These are phyloP conservation scores for Rhynchomys soricoides DNA, from an alignment of 2,113 vertebrate species.

Conservation along the genomic window DNA sequence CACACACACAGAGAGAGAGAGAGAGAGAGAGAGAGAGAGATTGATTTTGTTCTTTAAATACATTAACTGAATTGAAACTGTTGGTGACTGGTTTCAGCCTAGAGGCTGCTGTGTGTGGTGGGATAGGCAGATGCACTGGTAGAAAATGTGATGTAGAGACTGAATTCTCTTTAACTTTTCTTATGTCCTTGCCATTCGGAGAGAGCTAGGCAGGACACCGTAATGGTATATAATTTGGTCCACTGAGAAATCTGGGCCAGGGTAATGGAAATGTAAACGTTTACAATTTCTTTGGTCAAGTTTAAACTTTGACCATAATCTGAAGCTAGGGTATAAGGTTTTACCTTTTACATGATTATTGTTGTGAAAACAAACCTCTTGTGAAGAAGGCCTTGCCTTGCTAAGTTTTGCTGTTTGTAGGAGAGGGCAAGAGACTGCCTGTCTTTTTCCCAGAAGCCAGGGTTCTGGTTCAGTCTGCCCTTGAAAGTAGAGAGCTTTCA, in stretches of 20 bases:
- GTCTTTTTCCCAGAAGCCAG: not conserved
- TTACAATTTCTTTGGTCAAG: slow-evolving; percentile 24
- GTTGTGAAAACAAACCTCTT: not conserved
- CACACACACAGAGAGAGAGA: not conserved
- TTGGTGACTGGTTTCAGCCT: slow-evolving; percentile 12
- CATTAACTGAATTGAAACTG: slow-evolving; percentile 49
- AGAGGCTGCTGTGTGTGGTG: slow-evolving; percentile 18
- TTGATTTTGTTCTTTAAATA: not conserved
- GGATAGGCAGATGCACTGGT: not conserved
- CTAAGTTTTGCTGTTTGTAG: not conserved
- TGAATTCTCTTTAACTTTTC: slow-evolving; percentile 9
- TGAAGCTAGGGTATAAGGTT: slow-evolving; percentile 14
- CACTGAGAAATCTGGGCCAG: slow-evolving; percentile 24
- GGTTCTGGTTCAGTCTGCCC: not conserved
- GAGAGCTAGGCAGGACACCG: not conserved
- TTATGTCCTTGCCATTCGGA: not conserved
- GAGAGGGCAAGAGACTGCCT: not conserved
- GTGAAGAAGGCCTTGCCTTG: not conserved
- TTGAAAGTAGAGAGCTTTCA: not conserved
- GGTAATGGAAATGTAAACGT: slow-evolving; percentile 37
- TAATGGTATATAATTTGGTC: not conserved
- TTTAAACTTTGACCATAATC: slow-evolving; percentile 58
- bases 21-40: not conserved
- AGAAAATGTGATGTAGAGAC: not conserved
- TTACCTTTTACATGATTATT: slow-evolving; percentile 39